Conservation (phyloP, 2,888 invertebrate genomes). For the Platypus cylindrus region DNA sequence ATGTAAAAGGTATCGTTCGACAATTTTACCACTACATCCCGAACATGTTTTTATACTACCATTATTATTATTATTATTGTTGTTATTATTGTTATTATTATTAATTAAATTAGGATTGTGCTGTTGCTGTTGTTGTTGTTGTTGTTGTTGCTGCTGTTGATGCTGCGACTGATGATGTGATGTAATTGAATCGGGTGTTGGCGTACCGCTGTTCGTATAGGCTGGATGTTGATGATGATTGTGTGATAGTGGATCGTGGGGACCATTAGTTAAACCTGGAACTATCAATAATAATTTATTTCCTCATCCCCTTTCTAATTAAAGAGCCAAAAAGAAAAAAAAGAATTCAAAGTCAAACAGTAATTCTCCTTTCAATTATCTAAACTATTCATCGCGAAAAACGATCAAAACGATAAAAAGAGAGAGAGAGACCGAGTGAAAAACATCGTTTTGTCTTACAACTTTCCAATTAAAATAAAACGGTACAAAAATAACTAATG, state of each 20-base stretch:
- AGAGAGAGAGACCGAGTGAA: neutral
- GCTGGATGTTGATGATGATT: constrained; percentile 37
- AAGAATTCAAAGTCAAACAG: neutral
- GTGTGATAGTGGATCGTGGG: constrained; percentile 30
- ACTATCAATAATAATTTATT: constrained; percentile 5
- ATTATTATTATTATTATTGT: constrained; percentile 40
- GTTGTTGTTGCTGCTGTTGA: constrained; percentile 43
- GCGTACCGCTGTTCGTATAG: constrained; percentile 31
- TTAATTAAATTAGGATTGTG: constrained; percentile 45
- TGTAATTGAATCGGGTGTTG: constrained; percentile 36
- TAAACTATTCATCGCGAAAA: no score
- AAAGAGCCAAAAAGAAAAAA: neutral
- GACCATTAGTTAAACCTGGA: constrained; percentile 32
- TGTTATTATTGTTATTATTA: constrained; percentile 38
- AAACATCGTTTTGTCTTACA: neutral
- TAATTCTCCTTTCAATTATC: no score
- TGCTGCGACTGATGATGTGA: constrained; percentile 29
- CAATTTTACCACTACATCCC: constrained; percentile 84
- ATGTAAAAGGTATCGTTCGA: constrained; percentile 81
- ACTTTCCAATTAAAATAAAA: constrained; percentile 9
- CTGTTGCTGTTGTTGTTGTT: constrained; percentile 36
- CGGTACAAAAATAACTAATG: constrained; percentile 12
- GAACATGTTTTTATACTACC: constrained; percentile 67
- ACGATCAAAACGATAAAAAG: neutral
- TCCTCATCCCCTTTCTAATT: neutral